Evolutionary conservation across 2,888 invertebrate genomes (phyloP).

Genomic region (Metellina segmentata): DNA sequence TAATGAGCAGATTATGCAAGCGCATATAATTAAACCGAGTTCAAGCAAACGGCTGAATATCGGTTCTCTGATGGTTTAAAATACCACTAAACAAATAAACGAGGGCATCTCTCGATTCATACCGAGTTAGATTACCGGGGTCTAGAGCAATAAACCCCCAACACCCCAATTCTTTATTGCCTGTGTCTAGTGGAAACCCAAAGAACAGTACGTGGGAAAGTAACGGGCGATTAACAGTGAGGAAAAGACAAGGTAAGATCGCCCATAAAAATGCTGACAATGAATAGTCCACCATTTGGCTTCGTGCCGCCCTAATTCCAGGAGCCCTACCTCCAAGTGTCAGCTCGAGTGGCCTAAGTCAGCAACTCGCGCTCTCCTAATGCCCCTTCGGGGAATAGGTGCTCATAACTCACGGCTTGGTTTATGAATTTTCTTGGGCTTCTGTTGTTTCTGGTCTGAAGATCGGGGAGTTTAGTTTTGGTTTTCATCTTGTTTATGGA

Average conservation of each 20-base stretch:
- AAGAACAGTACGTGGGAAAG: not conserved
- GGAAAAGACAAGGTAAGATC: conserved; percentile 42
- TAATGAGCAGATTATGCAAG: no score
- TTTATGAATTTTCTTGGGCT: not conserved
- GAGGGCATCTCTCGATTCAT: no score
- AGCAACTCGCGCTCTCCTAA: not conserved
- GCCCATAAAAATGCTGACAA: conserved; percentile 39
- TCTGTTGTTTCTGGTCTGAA: not conserved
- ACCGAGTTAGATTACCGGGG: no score
- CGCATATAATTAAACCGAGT: no score
- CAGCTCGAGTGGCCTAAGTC: not conserved
- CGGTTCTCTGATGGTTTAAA: no score
- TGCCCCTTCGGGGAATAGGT: not conserved
- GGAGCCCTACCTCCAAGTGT: not conserved
- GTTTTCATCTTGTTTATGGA: not conserved
- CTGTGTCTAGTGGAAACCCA: not conserved
- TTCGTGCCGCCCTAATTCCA: not conserved
- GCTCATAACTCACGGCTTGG: not conserved
- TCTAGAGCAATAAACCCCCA: conserved; percentile 19
- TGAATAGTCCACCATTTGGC: conserved; percentile 19
- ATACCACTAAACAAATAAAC: no score
- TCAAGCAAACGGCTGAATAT: no score
- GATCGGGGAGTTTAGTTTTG: not conserved
- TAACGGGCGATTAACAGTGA: conserved; percentile 45
- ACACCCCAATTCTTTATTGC: not conserved